A percentile compares a stretch with the other conserved stretches of the same genome.
Conservation (phyloP, 2,113 vertebrate species). For the Phycodurus eques region DNA sequence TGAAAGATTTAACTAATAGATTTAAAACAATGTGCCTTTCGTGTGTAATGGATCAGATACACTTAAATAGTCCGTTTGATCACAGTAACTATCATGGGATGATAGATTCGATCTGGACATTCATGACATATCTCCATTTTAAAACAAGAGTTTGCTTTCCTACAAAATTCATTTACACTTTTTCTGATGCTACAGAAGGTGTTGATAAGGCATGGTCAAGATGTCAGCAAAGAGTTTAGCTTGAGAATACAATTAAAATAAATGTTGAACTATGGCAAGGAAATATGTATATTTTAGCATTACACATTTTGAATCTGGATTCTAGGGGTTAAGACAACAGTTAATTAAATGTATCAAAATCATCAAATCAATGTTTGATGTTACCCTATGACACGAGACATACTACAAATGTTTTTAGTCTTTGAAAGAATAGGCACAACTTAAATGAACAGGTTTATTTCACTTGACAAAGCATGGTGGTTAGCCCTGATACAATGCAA, state of each 20-base stretch:
- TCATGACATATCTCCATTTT: not conserved
- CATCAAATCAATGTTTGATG: not conserved
- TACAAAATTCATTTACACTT: not conserved
- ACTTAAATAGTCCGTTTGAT: not conserved
- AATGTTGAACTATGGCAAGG: not conserved
- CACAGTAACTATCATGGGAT: not conserved
- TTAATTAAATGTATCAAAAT: not conserved
- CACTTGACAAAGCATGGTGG: constrained; percentile 16
- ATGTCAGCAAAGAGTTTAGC: not conserved
- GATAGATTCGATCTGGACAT: not conserved
- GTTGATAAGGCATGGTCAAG: not conserved
- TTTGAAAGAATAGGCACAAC: constrained; percentile 34
- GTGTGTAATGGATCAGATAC: not conserved
- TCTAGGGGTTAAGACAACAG: not conserved
- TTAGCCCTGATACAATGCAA: constrained; percentile 25
- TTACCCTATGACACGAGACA: not conserved
- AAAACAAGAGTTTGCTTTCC: not conserved
- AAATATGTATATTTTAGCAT: not conserved
- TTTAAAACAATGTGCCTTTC: not conserved
- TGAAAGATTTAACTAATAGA: constrained; percentile 1
- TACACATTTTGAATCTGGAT: not conserved
- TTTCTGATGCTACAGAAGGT: not conserved
- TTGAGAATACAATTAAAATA: not conserved
- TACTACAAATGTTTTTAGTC: constrained; percentile 3
- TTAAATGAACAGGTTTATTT: constrained; percentile 49